These are phyloP conservation scores for Meandrina meandrites DNA, from an alignment of 92 coral and sea anemone species.

Conservation along the genomic window DNA sequence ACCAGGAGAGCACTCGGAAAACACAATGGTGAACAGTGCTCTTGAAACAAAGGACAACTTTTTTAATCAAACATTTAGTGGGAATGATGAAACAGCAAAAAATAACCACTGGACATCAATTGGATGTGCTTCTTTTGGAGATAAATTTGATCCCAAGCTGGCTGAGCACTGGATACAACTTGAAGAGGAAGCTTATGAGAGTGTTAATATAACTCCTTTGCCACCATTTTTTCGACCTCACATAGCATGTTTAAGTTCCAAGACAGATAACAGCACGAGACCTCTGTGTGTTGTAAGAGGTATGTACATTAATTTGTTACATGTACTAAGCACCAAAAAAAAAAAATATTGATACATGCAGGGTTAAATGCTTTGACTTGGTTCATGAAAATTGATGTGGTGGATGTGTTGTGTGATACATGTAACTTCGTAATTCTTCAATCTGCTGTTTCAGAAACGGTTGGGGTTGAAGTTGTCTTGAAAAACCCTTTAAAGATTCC, in stretches of 20 bases:
- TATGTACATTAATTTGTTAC: conserved; percentile 17
- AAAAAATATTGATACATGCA: not conserved
- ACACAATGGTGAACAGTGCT: conserved; percentile 34
- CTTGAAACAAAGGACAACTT: conserved; percentile 57
- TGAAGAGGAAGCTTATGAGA: conserved; percentile 78
- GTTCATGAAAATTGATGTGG: not conserved
- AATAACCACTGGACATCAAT: conserved; percentile 45
- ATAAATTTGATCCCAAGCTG: conserved; percentile 58
- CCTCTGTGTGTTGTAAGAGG: conserved; percentile 91
- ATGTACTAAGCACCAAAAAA: not conserved
- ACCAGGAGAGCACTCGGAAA: conserved; percentile 37
- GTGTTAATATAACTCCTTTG: conserved; percentile 76
- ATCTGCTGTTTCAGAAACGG: conserved; percentile 73
- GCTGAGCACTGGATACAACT: conserved; percentile 76
- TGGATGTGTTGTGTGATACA: not conserved
- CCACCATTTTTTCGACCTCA: conserved; percentile 87
- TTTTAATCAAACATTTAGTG: conserved; percentile 56
- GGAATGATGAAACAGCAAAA: conserved; percentile 35
- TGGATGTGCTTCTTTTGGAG: conserved; percentile 84
- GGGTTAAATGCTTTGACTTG: not conserved
- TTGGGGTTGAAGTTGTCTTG: conserved; percentile 87
- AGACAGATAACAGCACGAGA: conserved; percentile 73
- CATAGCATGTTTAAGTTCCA: conserved; percentile 75
- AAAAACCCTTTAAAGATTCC: conserved; percentile 86
- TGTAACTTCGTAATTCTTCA: not conserved